phyloP scores from a whole-genome alignment of 2,113 vertebrate genomes.

The Lagopus leucura region DNA sequence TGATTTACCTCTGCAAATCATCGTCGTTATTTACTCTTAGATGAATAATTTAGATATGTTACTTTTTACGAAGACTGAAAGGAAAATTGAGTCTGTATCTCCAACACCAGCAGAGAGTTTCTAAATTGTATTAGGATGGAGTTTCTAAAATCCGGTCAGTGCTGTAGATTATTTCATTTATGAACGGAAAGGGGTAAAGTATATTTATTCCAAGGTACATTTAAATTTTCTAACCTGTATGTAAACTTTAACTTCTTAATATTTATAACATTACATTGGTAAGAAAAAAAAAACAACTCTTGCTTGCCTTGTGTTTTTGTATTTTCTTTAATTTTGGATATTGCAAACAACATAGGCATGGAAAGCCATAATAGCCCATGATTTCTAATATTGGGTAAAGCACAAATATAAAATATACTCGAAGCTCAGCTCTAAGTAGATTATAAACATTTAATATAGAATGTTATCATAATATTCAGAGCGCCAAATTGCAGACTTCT shows the following conservation, averaged over 20 bases:
- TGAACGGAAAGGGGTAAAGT: slow-evolving; percentile 37
- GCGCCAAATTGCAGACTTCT: slow-evolving; percentile 97
- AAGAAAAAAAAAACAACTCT: slow-evolving; percentile 41
- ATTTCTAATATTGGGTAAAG: slow-evolving; percentile 83
- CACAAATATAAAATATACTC: slow-evolving; percentile 96
- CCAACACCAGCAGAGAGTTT: slow-evolving; percentile 48
- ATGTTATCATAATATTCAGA: slow-evolving; percentile 99
- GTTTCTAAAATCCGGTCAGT: slow-evolving; percentile 65
- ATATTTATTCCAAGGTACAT: slow-evolving; percentile 42
- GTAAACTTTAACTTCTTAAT: slow-evolving; percentile 43
- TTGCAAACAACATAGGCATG: slow-evolving; percentile 70
- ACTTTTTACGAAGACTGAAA: slow-evolving; percentile 42
- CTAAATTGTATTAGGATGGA: slow-evolving; percentile 66
- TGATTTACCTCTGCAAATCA: slow-evolving; percentile 40
- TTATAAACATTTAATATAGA: slow-evolving; percentile 99
- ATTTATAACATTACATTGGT: slow-evolving; percentile 2
- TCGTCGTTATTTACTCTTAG: slow-evolving; percentile 48
- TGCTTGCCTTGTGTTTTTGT: slow-evolving; percentile 58
- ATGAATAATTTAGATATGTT: slow-evolving; percentile 67
- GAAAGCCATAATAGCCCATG: slow-evolving; percentile 72
- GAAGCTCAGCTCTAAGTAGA: slow-evolving; percentile 97
- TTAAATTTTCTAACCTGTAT: slow-evolving; percentile 56
- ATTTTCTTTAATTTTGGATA: slow-evolving; percentile 70
- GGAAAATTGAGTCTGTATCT: slow-evolving; percentile 55
- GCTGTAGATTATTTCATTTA: slow-evolving; percentile 64